phyloP scores from a whole-genome alignment of 2,797 vertebrate species.

The Coluber constrictor region DNA sequence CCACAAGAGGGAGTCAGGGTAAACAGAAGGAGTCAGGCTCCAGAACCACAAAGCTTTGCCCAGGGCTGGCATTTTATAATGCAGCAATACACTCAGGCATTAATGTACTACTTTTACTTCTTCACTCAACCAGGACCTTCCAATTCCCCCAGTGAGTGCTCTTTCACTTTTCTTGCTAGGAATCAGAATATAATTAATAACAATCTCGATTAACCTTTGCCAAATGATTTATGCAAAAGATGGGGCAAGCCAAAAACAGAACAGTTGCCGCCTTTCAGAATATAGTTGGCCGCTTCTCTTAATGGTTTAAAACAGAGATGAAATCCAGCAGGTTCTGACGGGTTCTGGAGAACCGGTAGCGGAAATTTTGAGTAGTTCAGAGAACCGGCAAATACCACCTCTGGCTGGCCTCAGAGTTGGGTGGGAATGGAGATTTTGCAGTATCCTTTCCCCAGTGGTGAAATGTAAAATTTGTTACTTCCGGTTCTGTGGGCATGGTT shows the following conservation, averaged over 20 bases:
- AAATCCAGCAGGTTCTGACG: no score
- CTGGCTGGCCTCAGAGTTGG: no score
- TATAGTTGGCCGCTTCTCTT: slow-evolving; percentile 50
- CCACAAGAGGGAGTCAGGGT: slow-evolving; percentile 73
- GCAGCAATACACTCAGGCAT: slow-evolving; percentile 25
- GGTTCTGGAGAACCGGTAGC: no score
- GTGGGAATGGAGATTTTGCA: no score
- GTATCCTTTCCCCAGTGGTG: no score
- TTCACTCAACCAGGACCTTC: slow-evolving; percentile 49
- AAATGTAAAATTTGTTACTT: no score
- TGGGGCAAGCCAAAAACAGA: slow-evolving; percentile 31
- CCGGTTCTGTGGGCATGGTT: no score
- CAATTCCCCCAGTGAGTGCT: slow-evolving; percentile 14
- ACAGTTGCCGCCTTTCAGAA: slow-evolving; percentile 29
- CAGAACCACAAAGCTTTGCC: slow-evolving; percentile 50
- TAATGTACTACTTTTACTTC: slow-evolving; percentile 51
- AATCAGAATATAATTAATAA: slow-evolving; percentile 52
- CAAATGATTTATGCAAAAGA: slow-evolving; percentile 46
- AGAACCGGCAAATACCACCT: no score
- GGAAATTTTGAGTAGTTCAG: no score
- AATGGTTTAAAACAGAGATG: background rate
- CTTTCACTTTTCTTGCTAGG: slow-evolving; percentile 38
- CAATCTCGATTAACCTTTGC: slow-evolving; percentile 54
- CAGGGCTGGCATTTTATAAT: slow-evolving; percentile 56
- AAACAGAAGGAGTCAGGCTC: slow-evolving; percentile 65